Base-by-base conservation (phyloP, 2,113 vertebrate species). In the Steatornis caripensis region DNA sequence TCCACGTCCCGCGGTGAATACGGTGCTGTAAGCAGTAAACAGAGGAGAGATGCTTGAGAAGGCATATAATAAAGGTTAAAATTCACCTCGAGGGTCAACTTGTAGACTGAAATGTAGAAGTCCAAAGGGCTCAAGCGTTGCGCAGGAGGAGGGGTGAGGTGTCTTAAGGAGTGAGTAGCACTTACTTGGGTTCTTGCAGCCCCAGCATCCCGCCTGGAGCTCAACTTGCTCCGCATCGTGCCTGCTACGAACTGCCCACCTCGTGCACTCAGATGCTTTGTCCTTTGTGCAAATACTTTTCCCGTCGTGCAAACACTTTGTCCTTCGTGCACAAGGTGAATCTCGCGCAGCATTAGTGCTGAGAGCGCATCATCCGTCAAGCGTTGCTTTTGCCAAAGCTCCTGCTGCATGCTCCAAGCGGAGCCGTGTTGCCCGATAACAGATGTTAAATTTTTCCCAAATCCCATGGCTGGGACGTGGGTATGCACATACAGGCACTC, bases 401-500 rank as follows among this genome's bases (percentile, higher is more conserved):
- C 79, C 62, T 4, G 7, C 61, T 3, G 7, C 76, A 21, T 2
- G 4, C 77, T 41, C 48, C 0, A 3, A 32, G 57, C 0, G 4
- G 49, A 32, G n/a, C 27, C 4, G 1, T 13, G 26, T 64, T 58
- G 27, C 77, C 60, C 34, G 18, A 21, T 24, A 61, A 55, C 43
- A 62, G 48, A 37, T 89, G 69, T 66, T 53, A 9, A 30, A 15
- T 41, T 68, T 53, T 69, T 27, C 70, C 57, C 39, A 29, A 58
- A 20, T 17, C 30, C 37, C 0, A 0, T 29, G 68, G 41, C 60
- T 30, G 37, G 27, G 48, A 13, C 1, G 3, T 34, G 71, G 26
- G 15, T 34, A 9, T 5, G 6, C 19, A 24, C 0, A 0, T 13
- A 12, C 32, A 43, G 61, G 37, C 1, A 0, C 34, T 57, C n/a